Conservation (phyloP, 2,113 vertebrate genomes). For the Proterorhinus semilunaris region DNA sequence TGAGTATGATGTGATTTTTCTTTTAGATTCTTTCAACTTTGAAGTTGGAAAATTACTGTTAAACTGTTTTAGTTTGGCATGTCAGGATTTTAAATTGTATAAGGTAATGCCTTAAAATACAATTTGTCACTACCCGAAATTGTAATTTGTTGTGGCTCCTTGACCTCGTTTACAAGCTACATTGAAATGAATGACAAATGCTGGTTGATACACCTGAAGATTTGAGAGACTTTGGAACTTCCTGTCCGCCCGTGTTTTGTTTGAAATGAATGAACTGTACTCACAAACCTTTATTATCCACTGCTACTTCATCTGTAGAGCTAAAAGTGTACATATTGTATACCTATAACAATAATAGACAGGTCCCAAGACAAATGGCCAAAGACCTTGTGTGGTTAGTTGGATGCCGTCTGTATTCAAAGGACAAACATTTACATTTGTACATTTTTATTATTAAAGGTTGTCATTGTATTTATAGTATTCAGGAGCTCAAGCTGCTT, state of each 20-base stretch:
- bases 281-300: constrained; percentile 22
- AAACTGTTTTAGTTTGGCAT: constrained; percentile 90
- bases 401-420: constrained; percentile 17
- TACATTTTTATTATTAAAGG: constrained; percentile 59
- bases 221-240: constrained; percentile 29
- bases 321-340: constrained; percentile 16
- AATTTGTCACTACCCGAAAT: constrained; percentile 74
- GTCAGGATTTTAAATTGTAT: constrained; percentile 91
- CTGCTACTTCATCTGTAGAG: constrained; percentile 5
- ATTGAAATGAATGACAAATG: constrained; percentile 36
- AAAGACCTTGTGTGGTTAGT: constrained; percentile 43
- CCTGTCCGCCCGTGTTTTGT: constrained; percentile 60
- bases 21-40: constrained; percentile 77
- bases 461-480: constrained; percentile 44
- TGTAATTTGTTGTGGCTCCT: constrained; percentile 65
- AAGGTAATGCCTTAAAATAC: constrained; percentile 79
- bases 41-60: constrained; percentile 64
- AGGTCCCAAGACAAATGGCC: constrained; percentile 24
- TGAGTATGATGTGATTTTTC: constrained; percentile 34
- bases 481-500: constrained; percentile 10
- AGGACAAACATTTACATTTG: constrained; percentile 27
- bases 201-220: constrained; percentile 18
- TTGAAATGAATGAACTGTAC: constrained; percentile 33
- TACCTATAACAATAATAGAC: constrained; percentile 13
- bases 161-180: constrained; percentile 63